Evolutionary conservation across 2,113 vertebrate genomes (phyloP).

Genomic region (Agapornis roseicollis): DNA sequence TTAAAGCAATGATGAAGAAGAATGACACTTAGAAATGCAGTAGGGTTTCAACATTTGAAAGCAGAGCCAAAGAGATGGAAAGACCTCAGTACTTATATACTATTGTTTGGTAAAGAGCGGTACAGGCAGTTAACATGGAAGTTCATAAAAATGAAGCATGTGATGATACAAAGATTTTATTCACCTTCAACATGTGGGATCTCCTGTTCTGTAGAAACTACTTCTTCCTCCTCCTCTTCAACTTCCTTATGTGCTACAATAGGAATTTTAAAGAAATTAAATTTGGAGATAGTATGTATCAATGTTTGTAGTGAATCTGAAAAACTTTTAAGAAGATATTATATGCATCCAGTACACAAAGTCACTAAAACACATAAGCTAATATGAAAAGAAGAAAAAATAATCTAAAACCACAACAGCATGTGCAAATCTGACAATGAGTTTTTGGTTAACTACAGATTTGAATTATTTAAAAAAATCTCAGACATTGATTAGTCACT

Average conservation of each 20-base stretch:
- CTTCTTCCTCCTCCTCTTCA: constrained; percentile 25
- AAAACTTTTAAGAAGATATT: background rate
- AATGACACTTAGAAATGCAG: background rate
- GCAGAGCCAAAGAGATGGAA: background rate
- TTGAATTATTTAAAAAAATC: background rate
- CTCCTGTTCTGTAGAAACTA: constrained; percentile 68
- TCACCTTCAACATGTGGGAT: constrained; percentile 56
- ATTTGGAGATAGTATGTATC: background rate
- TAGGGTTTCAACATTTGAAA: background rate
- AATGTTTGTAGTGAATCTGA: background rate
- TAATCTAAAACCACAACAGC: background rate
- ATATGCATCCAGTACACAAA: background rate
- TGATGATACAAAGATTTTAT: background rate
- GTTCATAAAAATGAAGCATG: background rate
- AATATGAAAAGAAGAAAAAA: background rate
- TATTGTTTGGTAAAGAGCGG: background rate
- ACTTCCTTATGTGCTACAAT: constrained; percentile 62
- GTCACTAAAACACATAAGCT: background rate
- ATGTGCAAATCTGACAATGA: background rate
- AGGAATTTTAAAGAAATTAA: constrained; percentile 67
- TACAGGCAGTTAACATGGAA: background rate
- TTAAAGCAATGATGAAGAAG: background rate
- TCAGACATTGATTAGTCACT: background rate
- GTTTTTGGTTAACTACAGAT: background rate
- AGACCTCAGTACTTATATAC: background rate